Base-by-base conservation (phyloP, 2,113 vertebrate genomes). In the Camelus dromedarius region DNA sequence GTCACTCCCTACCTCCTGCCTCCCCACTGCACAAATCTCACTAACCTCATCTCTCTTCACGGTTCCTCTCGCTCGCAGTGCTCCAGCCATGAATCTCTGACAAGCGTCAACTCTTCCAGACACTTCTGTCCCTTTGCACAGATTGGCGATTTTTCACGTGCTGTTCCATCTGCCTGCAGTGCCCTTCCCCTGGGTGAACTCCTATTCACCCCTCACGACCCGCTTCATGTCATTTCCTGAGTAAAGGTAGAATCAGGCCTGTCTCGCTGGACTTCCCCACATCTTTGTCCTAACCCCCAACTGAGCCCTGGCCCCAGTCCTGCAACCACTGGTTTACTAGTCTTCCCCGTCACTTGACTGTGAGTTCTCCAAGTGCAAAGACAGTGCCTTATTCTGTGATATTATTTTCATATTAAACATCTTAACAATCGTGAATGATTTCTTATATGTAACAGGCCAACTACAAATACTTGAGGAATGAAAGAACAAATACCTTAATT, bases 201-300 rank as follows among this genome's bases (percentile, higher is more conserved):
- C 89, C 54, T 93, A 60, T 9, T 89, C 26, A 58, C 19, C 89
- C 89, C 52, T 89, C 32, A 89, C 83, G 35, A 75, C 15, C 16
- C 50, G 80, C 24, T 1, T 64, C 22, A 35, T 9, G 18, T 22
- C 28, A 42, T 60, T 72, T 72, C 14, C 28, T 19, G n/a, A 60
- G 22, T 14, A 64, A 86, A 95, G 70, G 48, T 50, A 38, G 73
- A 52, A 35, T 32, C 54, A 54, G 46, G 50, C 32, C 30, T 5
- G 26, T 32, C 56, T 75, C 12, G 26, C 32, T 28, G 35, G 30
- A 18, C 24, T 64, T 73, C 1, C 69, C 14, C 30, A 26, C 4
- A 3, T 18, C 46, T 42, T 76, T n/a, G 35, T 81, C 30, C 18
- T 82, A 6, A 26, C 1, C 10, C 5, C 42, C 50, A 26, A 0